phyloP scores from a whole-genome alignment of 2,888 invertebrate genomes.

The Thymelicus lineola region DNA sequence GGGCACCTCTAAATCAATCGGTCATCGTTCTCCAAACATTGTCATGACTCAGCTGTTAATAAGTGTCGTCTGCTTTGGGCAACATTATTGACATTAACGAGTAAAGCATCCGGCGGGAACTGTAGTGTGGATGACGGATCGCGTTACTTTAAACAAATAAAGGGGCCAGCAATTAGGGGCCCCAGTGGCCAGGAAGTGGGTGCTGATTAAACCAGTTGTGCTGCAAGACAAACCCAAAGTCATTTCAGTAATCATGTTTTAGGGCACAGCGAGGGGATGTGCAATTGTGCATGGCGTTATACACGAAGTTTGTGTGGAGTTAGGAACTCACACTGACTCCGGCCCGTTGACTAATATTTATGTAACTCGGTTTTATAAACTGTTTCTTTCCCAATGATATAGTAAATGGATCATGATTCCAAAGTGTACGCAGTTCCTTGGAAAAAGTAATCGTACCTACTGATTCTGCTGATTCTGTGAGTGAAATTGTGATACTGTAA shows the following conservation, averaged over 20 bases:
- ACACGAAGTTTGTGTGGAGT: no score
- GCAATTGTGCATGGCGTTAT: background rate
- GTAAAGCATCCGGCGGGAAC: conserved; percentile 73
- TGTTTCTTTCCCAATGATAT: no score
- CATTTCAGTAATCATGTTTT: conserved; percentile 5
- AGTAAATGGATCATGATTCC: no score
- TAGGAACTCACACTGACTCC: no score
- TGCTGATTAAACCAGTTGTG: conserved; percentile 44
- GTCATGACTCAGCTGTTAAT: conserved; percentile 73
- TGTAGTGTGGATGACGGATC: conserved; percentile 72
- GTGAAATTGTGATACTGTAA: no score
- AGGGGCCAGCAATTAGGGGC: conserved; percentile 75
- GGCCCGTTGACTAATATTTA: no score
- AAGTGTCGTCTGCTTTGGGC: conserved; percentile 68
- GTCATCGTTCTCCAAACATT: conserved; percentile 44
- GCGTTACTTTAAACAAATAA: conserved; percentile 77
- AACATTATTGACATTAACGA: conserved; percentile 80
- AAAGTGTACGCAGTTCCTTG: no score
- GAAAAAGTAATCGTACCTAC: no score
- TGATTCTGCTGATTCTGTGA: no score
- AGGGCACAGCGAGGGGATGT: background rate
- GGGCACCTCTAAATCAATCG: conserved; percentile 20
- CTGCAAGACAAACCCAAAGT: conserved; percentile 18
- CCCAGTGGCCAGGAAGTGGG: conserved; percentile 60
- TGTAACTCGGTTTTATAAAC: no score